Base-by-base conservation (phyloP, 37 sponge, comb jelly and placozoan genomes). In the Haliclona indistincta region DNA sequence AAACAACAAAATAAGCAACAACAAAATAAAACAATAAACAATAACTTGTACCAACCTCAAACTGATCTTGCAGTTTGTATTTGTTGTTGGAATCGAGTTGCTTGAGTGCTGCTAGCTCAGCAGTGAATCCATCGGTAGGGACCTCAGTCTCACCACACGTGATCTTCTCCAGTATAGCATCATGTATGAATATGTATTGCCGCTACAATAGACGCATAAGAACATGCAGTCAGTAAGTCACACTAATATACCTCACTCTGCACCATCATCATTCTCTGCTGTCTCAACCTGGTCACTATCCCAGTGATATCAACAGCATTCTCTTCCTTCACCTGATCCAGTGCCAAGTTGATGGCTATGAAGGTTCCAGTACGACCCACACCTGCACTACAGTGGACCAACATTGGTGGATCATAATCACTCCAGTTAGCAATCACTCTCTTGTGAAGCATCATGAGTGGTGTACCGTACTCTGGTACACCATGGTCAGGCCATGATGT, bases 401-500 rank as follows among this genome's bases (percentile, higher is more conserved):
- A 17, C 6, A 86, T 38, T 17, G 87, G 81, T 2, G 75, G 81
- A 15, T 33, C 45, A 25, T 28, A 2, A 8, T 33, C 28, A 25
- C 35, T 63, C 39, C 66, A 74, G 32, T 72, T 25, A 35, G 53
- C 13, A 20, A 53, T 38, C 26, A 80, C 71, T 33, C 81, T 79
- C 75, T 56, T 72, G 52, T 72, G 65, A 47, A 80, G 71, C 32
- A 56, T 66, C 69, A 86, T 66, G 56, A 86, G 67, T 29, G 80
- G 75, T 22, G 87, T 79, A 38, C 81, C 80, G 80, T 78, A 86
- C 28, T 86, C 79, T 3, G 87, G 87, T 19, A 86, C 87, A 26
- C 87, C 87, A 38, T 86, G 87, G 53, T 86, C 87, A 65, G 87
- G 87, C 87, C 87, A 86, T 56, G 87, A 55, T 51, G 81, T 86